Percentiles rank a stretch among this genome's conserved stretches.
Evolutionary conservation across 30 jellyfish, hydroid and myxozoan species (phyloP).

Genomic region (Morbakka virulenta): DNA sequence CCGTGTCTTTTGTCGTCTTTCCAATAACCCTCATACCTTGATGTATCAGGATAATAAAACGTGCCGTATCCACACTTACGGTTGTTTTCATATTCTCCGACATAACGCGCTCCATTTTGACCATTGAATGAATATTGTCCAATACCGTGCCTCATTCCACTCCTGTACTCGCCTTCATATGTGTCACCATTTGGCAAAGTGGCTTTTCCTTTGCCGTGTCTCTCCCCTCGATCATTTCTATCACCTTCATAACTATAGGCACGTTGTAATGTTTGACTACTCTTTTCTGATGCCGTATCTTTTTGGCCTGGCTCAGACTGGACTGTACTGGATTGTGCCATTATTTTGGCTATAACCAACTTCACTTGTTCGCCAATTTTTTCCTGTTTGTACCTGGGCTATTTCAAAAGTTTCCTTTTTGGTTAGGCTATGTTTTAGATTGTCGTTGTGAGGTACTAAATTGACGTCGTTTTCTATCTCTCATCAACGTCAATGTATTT

Average conservation of each 20-base stretch:
- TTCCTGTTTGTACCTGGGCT: no score
- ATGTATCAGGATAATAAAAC: conserved; percentile 70
- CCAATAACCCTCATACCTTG: conserved; percentile 91
- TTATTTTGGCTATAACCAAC: no score
- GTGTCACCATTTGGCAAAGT: conserved; percentile 80
- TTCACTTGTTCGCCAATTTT: no score
- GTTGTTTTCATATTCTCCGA: conserved; percentile 67
- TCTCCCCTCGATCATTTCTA: conserved; percentile 72
- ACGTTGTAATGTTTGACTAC: conserved; percentile 1
- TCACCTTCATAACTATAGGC: conserved; percentile 73
- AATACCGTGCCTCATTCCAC: conserved; percentile 83
- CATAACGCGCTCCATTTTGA: conserved; percentile 67
- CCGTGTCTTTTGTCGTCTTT: conserved; percentile 91
- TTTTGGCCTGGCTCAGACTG: no score
- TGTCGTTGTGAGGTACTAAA: no score
- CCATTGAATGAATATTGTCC: conserved; percentile 67
- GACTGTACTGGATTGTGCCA: no score
- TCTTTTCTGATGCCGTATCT: not conserved
- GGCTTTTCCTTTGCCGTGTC: conserved; percentile 90
- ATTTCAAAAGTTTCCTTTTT: no score
- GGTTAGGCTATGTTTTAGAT: no score
- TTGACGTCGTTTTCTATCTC: no score
- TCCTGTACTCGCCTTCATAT: conserved; percentile 67
- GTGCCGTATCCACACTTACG: conserved; percentile 79
- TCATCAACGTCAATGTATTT: no score